Evolutionary conservation across 2,113 vertebrate genomes (phyloP).

Genomic region (Boleophthalmus pectinirostris): DNA sequence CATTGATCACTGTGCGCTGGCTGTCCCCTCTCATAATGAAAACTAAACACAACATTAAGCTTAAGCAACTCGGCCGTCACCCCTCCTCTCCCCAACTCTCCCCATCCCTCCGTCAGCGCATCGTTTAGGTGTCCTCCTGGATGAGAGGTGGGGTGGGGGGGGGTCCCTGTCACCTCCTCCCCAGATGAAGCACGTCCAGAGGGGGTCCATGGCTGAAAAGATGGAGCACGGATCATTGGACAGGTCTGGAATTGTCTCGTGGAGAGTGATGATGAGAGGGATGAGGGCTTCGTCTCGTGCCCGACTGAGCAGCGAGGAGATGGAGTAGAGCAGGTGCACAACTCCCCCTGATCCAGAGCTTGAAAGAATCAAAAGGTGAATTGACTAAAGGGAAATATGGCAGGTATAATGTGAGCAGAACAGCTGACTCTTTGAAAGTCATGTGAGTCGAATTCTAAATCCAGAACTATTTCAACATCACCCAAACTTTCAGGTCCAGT

Average conservation of each 20-base stretch:
- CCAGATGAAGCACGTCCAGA: slow-evolving; percentile 61
- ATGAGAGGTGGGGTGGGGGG: no score
- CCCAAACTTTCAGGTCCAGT: no score
- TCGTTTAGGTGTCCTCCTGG: slow-evolving; percentile 22
- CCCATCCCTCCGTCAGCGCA: slow-evolving; percentile 36
- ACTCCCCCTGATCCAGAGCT: slow-evolving; percentile 49
- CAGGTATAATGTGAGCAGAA: background rate
- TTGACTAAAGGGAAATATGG: slow-evolving; percentile 25
- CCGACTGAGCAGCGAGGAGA: slow-evolving; percentile 63
- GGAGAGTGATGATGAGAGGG: slow-evolving; percentile 68
- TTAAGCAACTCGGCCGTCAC: slow-evolving; percentile 30
- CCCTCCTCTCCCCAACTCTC: slow-evolving; percentile 46
- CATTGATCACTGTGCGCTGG: slow-evolving; percentile 45
- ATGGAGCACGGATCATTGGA: slow-evolving; percentile 56
- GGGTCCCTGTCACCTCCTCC: slow-evolving; percentile 55
- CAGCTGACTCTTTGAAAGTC: background rate
- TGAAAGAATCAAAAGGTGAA: slow-evolving; percentile 4
- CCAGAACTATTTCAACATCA: no score
- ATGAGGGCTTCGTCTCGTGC: slow-evolving; percentile 68
- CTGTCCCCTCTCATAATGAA: slow-evolving; percentile 47
- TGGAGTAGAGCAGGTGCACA: slow-evolving; percentile 58
- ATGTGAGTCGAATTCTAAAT: no score
- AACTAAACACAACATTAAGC: slow-evolving; percentile 63
- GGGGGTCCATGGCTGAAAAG: slow-evolving; percentile 23
- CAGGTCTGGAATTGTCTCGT: slow-evolving; percentile 40